Conservation (phyloP, 64 coral and sea anemone species). For the Dendronephthya gigantea region DNA sequence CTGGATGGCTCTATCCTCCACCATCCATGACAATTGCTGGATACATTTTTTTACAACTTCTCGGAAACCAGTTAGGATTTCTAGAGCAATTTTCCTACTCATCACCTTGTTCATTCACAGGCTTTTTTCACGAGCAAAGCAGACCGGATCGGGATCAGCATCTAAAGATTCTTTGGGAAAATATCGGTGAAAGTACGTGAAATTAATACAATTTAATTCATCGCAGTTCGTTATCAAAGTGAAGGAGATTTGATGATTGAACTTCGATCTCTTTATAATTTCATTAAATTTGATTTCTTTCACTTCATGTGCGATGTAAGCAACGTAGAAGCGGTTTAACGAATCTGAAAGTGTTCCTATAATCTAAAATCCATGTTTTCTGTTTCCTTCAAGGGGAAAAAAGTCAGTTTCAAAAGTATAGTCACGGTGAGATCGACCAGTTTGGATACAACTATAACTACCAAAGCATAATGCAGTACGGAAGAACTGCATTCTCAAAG, state of each 20-base stretch:
- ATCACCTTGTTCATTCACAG: neutral
- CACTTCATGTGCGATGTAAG: too few relatives aligned
- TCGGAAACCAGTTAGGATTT: too few relatives aligned
- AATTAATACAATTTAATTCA: too few relatives aligned
- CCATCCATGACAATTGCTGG: too few relatives aligned
- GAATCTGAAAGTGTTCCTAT: neutral
- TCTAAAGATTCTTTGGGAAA: neutral
- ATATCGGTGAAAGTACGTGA: neutral
- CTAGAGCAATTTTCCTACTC: too few relatives aligned
- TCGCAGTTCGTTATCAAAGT: too few relatives aligned
- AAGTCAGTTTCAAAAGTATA: neutral
- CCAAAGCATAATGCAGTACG: neutral
- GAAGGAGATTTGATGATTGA: too few relatives aligned
- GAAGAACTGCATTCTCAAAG: neutral
- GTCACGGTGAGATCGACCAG: neutral
- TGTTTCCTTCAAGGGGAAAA: neutral
- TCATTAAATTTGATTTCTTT: too few relatives aligned
- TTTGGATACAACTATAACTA: neutral
- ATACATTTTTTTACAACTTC: too few relatives aligned
- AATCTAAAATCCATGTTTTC: neutral
- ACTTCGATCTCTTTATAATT: too few relatives aligned
- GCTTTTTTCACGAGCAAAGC: conserved; percentile 10
- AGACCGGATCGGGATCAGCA: neutral
- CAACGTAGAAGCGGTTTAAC: neutral
- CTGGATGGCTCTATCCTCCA: too few relatives aligned